Conservation (phyloP, 2,888 invertebrate genomes). For the Hirtodrosophila histrioides region DNA sequence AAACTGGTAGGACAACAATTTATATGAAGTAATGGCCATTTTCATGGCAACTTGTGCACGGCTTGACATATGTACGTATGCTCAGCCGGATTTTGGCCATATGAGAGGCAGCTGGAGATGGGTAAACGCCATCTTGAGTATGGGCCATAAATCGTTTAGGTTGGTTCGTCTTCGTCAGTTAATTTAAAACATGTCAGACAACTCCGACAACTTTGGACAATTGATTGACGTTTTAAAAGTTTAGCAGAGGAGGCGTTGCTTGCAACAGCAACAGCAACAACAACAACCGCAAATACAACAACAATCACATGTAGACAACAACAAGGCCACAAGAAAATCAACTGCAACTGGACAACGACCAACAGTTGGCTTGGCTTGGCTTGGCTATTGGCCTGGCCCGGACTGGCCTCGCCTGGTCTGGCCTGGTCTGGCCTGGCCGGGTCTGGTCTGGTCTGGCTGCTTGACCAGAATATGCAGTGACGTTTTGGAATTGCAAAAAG, state of each 20-base stretch:
- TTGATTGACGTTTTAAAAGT: slow-evolving; percentile 84
- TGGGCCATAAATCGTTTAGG: slow-evolving; percentile 79
- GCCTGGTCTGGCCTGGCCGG: slow-evolving; percentile 8
- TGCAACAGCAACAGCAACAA: slow-evolving; percentile 48
- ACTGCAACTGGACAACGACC: slow-evolving; percentile 57
- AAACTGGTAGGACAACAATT: slow-evolving; percentile 38
- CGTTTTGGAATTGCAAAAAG: slow-evolving; percentile 78
- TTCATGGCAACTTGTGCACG: slow-evolving; percentile 25
- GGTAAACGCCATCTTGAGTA: slow-evolving; percentile 76
- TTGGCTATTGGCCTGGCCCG: slow-evolving; percentile 25
- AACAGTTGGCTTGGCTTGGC: slow-evolving; percentile 47
- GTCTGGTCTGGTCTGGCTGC: slow-evolving; percentile 26
- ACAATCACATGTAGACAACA: slow-evolving; percentile 34
- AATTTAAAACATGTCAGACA: slow-evolving; percentile 84
- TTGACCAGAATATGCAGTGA: slow-evolving; percentile 70
- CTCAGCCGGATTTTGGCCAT: slow-evolving; percentile 31
- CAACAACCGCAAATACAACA: slow-evolving; percentile 40
- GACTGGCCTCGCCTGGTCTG: neutral
- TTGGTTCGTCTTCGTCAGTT: slow-evolving; percentile 82
- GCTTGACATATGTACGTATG: slow-evolving; percentile 19
- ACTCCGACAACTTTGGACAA: slow-evolving; percentile 82
- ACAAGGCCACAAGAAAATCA: slow-evolving; percentile 56
- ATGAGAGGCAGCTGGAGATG: slow-evolving; percentile 1
- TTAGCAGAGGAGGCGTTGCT: slow-evolving; percentile 78
- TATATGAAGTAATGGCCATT: slow-evolving; percentile 44